Percentiles rank a stretch among this genome's conserved stretches.
Evolutionary conservation across 2,888 invertebrate species (phyloP).

Genomic region (Trissoscelio sp.): DNA sequence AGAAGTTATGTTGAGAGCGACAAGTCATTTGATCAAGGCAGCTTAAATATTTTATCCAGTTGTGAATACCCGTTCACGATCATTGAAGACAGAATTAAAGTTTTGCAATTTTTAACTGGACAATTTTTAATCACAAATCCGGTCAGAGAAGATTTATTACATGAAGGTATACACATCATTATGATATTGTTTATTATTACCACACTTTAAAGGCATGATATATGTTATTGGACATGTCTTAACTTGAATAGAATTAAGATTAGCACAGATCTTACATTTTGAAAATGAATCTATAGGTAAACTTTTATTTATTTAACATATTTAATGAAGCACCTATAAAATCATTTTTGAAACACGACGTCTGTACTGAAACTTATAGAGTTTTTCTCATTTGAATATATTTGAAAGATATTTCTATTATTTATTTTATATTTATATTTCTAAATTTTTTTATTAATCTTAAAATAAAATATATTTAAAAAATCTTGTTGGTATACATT

Average conservation of each 20-base stretch:
- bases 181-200: slow-evolving; percentile 2
- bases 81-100: slow-evolving; percentile 90
- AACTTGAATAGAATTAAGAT: too few relatives aligned
- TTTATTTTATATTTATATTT: too few relatives aligned
- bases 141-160: slow-evolving; percentile 95
- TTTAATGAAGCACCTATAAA: too few relatives aligned
- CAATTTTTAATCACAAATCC: slow-evolving; percentile 96
- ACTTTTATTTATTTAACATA: too few relatives aligned
- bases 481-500: too few relatives aligned
- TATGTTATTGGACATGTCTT: slow-evolving; percentile 33
- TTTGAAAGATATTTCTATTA: too few relatives aligned
- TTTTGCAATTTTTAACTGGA: slow-evolving; percentile 96
- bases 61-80: slow-evolving; percentile 95
- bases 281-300: neutral
- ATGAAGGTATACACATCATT: slow-evolving; percentile 88
- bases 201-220: slow-evolving; percentile 43
- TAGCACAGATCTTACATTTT: too few relatives aligned
- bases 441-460: too few relatives aligned
- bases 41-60: slow-evolving; percentile 88
- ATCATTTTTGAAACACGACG: too few relatives aligned
- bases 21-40: slow-evolving; percentile 89
- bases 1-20: slow-evolving; percentile 96
- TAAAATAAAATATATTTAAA: too few relatives aligned
- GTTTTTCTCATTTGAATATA: too few relatives aligned
- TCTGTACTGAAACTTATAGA: too few relatives aligned